Percentiles rank a stretch among this genome's conserved stretches.
Conservation (phyloP, 2,888 invertebrate genomes). For the Ormyrus thymus region DNA sequence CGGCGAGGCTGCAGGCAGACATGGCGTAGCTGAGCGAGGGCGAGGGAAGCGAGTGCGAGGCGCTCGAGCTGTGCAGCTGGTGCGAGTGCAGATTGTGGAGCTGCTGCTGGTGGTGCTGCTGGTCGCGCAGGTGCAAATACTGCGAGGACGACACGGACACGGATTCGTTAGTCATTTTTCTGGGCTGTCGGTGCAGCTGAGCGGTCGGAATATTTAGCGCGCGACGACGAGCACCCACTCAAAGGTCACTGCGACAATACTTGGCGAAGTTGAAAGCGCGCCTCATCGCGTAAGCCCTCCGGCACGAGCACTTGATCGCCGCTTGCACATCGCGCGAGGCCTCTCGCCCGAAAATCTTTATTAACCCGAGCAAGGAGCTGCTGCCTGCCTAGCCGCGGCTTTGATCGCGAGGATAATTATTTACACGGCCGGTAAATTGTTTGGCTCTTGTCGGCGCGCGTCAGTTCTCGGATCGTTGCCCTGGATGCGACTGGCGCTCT, state of each 20-base stretch:
- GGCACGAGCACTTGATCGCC: conserved; percentile 17
- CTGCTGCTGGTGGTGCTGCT: conserved; percentile 54
- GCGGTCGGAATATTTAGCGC: not conserved
- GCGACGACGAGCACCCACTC: not conserved
- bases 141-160: conserved; percentile 62
- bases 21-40: conserved; percentile 35
- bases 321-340: not conserved
- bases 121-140: conserved; percentile 54
- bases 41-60: conserved; percentile 22
- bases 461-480: conserved; percentile 14
- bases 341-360: conserved; percentile 22
- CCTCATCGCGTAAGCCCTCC: conserved; percentile 9
- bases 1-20: conserved; percentile 21
- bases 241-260: not conserved
- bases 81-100: conserved; percentile 57
- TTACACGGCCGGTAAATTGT: conserved; percentile 63
- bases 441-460: conserved; percentile 52
- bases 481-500: not conserved
- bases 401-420: conserved; percentile 61
- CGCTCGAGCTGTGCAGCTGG: conserved; percentile 19
- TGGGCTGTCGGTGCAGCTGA: not conserved
- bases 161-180: conserved; percentile 68
- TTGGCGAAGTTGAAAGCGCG: conserved; percentile 1
- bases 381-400: not conserved
- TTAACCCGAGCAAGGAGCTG: not conserved